Evolutionary conservation across 92 coral and sea anemone genomes (phyloP).

Genomic region (Bergia puertoricense): DNA sequence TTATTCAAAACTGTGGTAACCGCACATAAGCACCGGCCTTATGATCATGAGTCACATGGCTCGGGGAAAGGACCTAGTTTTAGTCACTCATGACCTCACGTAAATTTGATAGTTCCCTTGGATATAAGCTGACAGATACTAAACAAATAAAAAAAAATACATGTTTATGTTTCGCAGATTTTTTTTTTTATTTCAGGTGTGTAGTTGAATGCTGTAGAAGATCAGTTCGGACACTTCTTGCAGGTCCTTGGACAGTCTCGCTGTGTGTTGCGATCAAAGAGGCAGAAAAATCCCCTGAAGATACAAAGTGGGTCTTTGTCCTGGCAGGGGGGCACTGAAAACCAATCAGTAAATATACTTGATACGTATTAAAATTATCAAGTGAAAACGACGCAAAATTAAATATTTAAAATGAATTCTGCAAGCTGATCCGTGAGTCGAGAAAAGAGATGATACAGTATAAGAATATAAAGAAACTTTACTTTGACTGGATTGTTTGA

Average conservation of each 20-base stretch:
- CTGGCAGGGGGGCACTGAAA: constrained; percentile 1
- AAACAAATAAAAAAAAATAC: background rate
- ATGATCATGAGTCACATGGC: background rate
- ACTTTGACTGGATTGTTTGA: too few relatives aligned
- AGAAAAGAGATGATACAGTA: too few relatives aligned
- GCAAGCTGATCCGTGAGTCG: too few relatives aligned
- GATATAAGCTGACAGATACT: background rate
- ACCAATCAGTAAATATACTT: background rate
- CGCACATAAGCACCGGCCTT: background rate
- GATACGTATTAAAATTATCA: background rate
- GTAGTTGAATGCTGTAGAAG: background rate
- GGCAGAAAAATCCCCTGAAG: background rate
- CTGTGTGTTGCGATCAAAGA: constrained; percentile 3
- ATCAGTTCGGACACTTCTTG: constrained; percentile 15
- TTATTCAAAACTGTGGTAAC: background rate
- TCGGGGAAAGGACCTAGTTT: background rate
- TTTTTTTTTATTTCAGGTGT: background rate
- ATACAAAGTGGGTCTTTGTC: constrained; percentile 14
- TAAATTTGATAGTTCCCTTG: background rate
- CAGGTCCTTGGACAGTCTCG: constrained; percentile 18
- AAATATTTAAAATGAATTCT: background rate
- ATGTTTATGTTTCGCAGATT: background rate
- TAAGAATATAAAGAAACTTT: too few relatives aligned
- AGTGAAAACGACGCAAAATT: background rate
- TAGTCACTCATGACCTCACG: background rate